Conservation (phyloP, 2,113 vertebrate genomes). For the Ginglymostoma cirratum region DNA sequence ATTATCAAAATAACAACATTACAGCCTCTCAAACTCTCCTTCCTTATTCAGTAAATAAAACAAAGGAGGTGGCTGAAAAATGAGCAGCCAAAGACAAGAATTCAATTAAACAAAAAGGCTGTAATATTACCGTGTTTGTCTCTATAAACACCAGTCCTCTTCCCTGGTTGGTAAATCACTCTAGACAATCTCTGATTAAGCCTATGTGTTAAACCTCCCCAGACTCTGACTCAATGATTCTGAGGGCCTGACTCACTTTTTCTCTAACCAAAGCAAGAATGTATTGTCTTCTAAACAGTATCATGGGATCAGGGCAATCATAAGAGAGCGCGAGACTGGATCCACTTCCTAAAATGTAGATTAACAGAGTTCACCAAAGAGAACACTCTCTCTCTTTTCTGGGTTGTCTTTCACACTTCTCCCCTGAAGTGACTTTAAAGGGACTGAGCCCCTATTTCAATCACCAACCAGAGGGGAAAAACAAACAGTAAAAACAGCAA, state of each 20-base stretch:
- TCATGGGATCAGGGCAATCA: neutral
- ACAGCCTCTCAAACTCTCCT: neutral
- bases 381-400: neutral
- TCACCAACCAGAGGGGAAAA: too few relatives aligned
- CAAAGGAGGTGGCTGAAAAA: neutral
- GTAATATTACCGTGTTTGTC: neutral
- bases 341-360: neutral
- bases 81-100: neutral
- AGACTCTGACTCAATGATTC: conserved; percentile 18
- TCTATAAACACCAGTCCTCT: neutral
- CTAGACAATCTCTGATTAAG: neutral
- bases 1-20: neutral
- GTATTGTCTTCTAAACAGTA: neutral
- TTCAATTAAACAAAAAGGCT: neutral
- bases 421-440: neutral
- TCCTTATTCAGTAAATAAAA: neutral
- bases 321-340: neutral
- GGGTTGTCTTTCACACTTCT: neutral
- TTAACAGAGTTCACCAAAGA: neutral
- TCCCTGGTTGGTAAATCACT: neutral
- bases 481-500: too few relatives aligned
- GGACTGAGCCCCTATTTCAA: neutral
- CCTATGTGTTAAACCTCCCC: neutral
- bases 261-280: neutral
- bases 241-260: neutral